Evolutionary conservation across 1,140 invertebrate species (phyloP).

Genomic region (Berghia stephanieae): DNA sequence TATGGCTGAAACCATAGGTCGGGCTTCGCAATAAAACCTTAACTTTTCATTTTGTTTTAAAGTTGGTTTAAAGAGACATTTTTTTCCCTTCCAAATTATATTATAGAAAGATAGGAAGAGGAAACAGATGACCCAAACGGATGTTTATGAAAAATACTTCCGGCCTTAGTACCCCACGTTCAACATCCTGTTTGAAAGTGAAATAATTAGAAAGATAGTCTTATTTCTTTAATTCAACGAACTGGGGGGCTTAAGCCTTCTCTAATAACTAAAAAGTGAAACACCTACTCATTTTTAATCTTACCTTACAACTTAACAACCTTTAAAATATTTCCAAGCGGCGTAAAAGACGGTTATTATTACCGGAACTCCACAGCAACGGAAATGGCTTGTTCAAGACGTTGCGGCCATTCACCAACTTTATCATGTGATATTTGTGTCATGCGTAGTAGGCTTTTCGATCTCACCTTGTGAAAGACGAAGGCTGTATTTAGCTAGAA

Average conservation of each 20-base stretch:
- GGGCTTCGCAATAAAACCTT: not conserved
- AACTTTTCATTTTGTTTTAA: not conserved
- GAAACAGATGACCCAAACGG: constrained; percentile 61
- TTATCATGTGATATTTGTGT: too few species aligned
- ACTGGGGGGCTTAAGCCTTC: not conserved
- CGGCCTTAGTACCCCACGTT: constrained; percentile 54
- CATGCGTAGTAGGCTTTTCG: too few species aligned
- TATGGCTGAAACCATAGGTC: not conserved
- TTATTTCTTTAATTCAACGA: not conserved
- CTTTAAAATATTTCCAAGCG: not conserved
- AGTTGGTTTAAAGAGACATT: not conserved
- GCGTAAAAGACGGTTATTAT: constrained; percentile 31
- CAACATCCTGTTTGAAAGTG: constrained; percentile 58
- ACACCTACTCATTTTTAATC: not conserved
- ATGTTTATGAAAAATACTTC: constrained; percentile 62
- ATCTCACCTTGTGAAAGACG: too few species aligned
- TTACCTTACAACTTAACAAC: not conserved
- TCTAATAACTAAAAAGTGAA: not conserved
- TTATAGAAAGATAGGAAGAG: constrained; percentile 45
- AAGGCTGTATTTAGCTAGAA: too few species aligned
- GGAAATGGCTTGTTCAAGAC: too few species aligned
- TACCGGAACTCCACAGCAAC: constrained; percentile 60
- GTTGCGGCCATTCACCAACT: too few species aligned
- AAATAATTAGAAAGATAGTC: not conserved
- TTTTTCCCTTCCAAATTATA: not conserved